A percentile compares a stretch with the other conserved stretches of the same genome.
These are phyloP conservation scores for Pardalotus punctatus DNA, from an alignment of 2,113 vertebrate species.

Conservation along the genomic window DNA sequence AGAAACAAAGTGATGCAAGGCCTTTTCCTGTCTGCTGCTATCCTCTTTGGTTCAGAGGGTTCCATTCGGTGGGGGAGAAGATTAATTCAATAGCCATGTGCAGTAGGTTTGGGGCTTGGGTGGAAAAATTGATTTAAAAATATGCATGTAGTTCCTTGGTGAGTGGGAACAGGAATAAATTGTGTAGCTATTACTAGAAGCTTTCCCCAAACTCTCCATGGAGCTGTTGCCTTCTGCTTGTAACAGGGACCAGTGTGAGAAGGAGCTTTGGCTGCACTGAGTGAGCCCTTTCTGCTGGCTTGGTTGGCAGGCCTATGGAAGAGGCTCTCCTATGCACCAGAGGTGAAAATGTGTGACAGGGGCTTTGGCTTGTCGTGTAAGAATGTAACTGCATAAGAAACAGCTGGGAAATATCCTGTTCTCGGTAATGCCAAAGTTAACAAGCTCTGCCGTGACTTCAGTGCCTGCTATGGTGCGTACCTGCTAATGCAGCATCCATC, in stretches of 20 bases:
- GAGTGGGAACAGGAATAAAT: neutral
- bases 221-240: neutral
- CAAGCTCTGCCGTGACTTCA: neutral
- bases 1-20: neutral
- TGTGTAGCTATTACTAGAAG: neutral
- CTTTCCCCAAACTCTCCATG: neutral
- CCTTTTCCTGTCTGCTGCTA: neutral
- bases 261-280: neutral
- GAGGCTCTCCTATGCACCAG: neutral
- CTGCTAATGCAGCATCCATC: neutral
- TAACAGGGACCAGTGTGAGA: too few species aligned
- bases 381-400: neutral
- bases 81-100: neutral
- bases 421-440: neutral
- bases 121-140: neutral
- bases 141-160: neutral
- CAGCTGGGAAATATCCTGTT: neutral
- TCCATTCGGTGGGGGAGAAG: neutral
- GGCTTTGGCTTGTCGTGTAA: neutral
- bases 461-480: rapidly evolving
- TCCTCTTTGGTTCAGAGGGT: neutral
- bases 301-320: neutral
- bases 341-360: neutral
- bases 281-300: neutral
- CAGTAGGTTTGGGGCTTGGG: neutral